Evolutionary conservation across 1,140 invertebrate species (phyloP), one percentile per base, ranked within the genome.

Genomic region (Eumeta japonica): DNA sequence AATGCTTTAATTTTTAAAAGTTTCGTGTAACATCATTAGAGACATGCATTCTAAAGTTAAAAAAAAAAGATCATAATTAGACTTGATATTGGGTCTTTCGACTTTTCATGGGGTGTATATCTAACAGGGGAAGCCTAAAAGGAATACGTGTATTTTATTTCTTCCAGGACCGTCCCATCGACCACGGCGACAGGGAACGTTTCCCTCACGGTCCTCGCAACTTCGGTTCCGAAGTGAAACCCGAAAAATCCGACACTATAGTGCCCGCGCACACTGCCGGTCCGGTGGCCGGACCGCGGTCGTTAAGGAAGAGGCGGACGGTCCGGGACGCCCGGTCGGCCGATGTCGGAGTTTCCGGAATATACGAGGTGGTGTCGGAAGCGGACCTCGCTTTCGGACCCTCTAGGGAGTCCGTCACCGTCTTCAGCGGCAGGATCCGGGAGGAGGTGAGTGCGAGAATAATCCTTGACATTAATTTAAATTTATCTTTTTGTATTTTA

Each of bases 331-430:
- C 79, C 9, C 81, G 87, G 14, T 90, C 86, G 43, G 88, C 87
- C 2, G 90, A 90, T 58, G 88, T 92, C 9, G 91, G 89, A 5
- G 90, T 93, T 11, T 88, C 83, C 46, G 89, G 89, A 2, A 81
- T 90, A 24, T 94, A 91, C 63, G 88, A 92, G 46, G 91, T 95
- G n/a, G 92, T 94, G 16, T 92, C 90, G 2, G 89, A 92, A 65
- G 88, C 89, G 9, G 92, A 95, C 64, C 71, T 95, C 13, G 90
- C 89, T n/a, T 95, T 94, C 62, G 89, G 87, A 49, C 88, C 89
- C 0, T 88, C 92, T 45, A 79, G 79, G 13, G 88, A 92, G 65
- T 83, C 88, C 0, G 89, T 91, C 1, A 90, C 88, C 5, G 87
- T 90, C 0, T 92, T 93, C 64, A 87, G 90, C 62, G 92, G 90